Base-by-base conservation (phyloP, 2,888 invertebrate species). In the Eulithis testata region DNA sequence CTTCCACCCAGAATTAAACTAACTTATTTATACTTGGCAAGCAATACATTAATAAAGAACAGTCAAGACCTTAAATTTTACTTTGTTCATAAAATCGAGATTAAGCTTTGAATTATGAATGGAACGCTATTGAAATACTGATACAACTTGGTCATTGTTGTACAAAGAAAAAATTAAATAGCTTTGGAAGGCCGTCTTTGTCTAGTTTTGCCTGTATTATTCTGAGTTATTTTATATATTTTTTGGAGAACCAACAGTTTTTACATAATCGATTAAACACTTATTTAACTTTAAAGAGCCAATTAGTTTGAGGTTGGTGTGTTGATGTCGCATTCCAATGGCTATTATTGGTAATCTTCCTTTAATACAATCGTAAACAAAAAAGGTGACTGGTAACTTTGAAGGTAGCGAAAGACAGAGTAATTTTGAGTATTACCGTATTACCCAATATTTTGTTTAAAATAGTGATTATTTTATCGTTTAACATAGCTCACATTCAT, bases 41-140 rank as follows among this genome's bases (percentile, higher is more conserved):
- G 47, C 43, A n/a, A 60, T 60, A 60, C 53, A 55, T 40, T 55
- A 55, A 49, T 49, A 40, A 47, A 27, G 43, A 50, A 54, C 61
- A 61, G 51, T 56, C 11, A 44, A 45, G 44, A 56, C 21, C 54
- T 54, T 61, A 54, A 49, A 61, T 61, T 43, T 53, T 61, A 61
- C 51, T 56, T 56, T 51, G 55, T 56, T 56, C 62, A 45, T 45
- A 62, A 62, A 56, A 62, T 62, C 50, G 43, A 62, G 62, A 62
- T 62, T 56, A 62, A 37, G 56, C 51, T 62, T 51, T 51, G 51
- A 56, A 51, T 55, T 55, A 55, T 61, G 54, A 55, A 21, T 62
- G 44, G 51, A 36, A 56, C 62, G 62, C 51, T 56, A 62, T 56
- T 44, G 50, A 51, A 62, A 56, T 62, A 62, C 62, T 43, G 55